phyloP scores from a whole-genome alignment of 2,888 invertebrate species.

The Ernsta delagoae region DNA sequence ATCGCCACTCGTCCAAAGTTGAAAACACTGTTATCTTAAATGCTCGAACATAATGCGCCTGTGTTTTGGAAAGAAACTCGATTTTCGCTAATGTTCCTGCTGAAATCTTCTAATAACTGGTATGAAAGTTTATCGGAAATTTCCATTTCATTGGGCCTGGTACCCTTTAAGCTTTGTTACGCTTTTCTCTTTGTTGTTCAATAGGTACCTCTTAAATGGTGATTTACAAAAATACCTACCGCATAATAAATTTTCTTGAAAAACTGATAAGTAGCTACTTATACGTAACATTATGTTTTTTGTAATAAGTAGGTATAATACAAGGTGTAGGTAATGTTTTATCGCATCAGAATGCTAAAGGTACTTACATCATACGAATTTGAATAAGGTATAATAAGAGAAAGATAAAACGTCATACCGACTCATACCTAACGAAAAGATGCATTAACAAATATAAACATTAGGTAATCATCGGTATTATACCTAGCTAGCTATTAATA shows the following conservation, averaged over 20 bases:
- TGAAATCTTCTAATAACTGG: slow-evolving; percentile 23
- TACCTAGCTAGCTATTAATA: too few relatives aligned
- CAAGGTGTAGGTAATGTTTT: too few relatives aligned
- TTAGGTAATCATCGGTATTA: too few relatives aligned
- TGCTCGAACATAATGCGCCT: not conserved
- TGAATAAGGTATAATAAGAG: too few relatives aligned
- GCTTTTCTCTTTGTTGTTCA: slow-evolving; percentile 6
- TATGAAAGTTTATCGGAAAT: slow-evolving; percentile 28
- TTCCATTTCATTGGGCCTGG: slow-evolving; percentile 21
- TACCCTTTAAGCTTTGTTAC: slow-evolving; percentile 22
- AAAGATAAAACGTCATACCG: too few relatives aligned
- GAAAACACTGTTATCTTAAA: slow-evolving; percentile 4
- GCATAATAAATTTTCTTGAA: slow-evolving; percentile 9
- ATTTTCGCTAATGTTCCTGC: slow-evolving; percentile 20
- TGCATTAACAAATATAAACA: too few relatives aligned
- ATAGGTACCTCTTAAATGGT: slow-evolving; percentile 10
- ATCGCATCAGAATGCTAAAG: too few relatives aligned
- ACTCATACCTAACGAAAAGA: too few relatives aligned
- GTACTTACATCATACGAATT: too few relatives aligned
- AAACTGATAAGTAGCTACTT: too few relatives aligned
- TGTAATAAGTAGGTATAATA: too few relatives aligned
- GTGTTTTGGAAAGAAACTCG: not conserved
- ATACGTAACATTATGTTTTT: too few relatives aligned
- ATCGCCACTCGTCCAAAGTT: not conserved
- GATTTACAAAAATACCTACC: slow-evolving; percentile 17